Base-by-base conservation (phyloP, 2,888 invertebrate genomes). In the Clepsis dumicolana region DNA sequence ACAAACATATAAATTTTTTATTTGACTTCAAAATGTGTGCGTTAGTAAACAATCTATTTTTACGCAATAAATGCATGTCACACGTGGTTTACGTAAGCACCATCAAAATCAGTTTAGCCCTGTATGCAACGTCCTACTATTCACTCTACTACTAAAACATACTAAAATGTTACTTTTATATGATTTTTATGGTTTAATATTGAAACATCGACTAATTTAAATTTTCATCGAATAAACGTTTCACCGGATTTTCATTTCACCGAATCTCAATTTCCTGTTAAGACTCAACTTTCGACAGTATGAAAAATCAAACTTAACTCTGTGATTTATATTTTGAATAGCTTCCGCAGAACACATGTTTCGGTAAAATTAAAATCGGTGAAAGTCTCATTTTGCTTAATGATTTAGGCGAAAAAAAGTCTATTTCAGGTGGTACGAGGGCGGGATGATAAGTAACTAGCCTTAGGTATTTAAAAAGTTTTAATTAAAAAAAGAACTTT, bases 61-160 rank as follows among this genome's bases (percentile, higher is more conserved):
- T 48, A 48, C 48, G 48, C 48, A 48, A 48, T 48, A 0, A 48
- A 21, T 48, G 18, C 48, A 48, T 21, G 18, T 12, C 48, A 48
- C 48, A 21, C 12, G 5, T n/a, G 41, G 27, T 52, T 52, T 21
- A 24, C 59, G 21, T 14, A 62, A 67, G 66, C 66, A 67, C 66
- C 66, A 62, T 67, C 56, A 56, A 56, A 35, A 66, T 56, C n/a
- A 25, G 27, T 48, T 32, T 50, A 62, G 62, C 62, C 56, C 38
- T 62, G 54, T 56, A 32, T 63, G 18, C 52, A 27, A 56, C 61
- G 18, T 24, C 18, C 53, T 53, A 53, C 12, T 52, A 16, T 16
- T 14, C 16, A 21, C 29, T 53, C n/a, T 53, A 53, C 7, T 3
- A 24, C 7, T 32, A 18, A 18, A 21, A 12, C 21, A 21, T 21